Evolutionary conservation across 2,888 invertebrate species (phyloP), one percentile per base, ranked within the genome.

Genomic region (Psococerastis gibbosa): DNA sequence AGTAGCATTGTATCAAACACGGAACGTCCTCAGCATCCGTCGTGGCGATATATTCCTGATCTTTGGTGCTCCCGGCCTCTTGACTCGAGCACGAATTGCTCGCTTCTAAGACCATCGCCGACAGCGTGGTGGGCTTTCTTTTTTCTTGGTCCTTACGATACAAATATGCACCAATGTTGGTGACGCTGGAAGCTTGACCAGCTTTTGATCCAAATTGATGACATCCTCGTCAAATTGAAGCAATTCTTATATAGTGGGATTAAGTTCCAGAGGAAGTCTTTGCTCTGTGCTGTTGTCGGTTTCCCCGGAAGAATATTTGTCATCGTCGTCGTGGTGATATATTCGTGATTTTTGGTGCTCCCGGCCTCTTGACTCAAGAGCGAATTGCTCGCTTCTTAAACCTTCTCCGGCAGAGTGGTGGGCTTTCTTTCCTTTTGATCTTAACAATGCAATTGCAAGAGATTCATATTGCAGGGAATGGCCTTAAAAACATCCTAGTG

Each of bases 111-210:
- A 46, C 56, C 55, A 38, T 60, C 58, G 41, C 59, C 54, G 44
- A 58, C 60, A 23, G 60, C 55, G 48, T 61, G 34, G 35, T 69
- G 46, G 66, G 63, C 52, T 57, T 65, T 54, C 63, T 69, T 57
- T 81, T 82, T 56, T 80, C 82, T 32, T 79, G 69, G 53, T 81
- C 82, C 48, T 34, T 43, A 3, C 79, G 68, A 59, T 81, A 82
- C 45, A 82, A 61, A 62, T 80, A 81, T 2, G 80, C 78, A 50
- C 79, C 80, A 78, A 69, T 54, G 69, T 72, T 4, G 74, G 73
- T 49, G 70, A 68, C 31, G 73, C 69, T 20, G 78, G 78, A 49
- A 79, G 60, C 49, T 65, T 67, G 22, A 71, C 61, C 44, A 77
- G 55, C 63, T 74, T 77, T 51, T 72, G 69, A 51, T 72, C 67